phyloP scores from a whole-genome alignment of 2,113 vertebrate species.

The Ivindomyrus marchei region DNA sequence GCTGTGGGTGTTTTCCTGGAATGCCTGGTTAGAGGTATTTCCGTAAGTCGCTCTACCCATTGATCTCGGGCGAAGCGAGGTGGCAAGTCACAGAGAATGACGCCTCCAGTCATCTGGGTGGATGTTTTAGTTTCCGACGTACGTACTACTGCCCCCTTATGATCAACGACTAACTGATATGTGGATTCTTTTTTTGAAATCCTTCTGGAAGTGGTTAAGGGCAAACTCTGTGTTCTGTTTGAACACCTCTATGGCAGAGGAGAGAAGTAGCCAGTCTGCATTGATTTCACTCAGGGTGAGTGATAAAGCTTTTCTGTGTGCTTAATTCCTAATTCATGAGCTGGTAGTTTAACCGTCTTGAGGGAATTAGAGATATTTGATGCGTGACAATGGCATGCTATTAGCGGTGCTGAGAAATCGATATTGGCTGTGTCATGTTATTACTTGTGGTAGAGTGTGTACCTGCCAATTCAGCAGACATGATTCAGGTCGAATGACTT shows the following conservation, averaged over 20 bases:
- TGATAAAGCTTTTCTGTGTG: background rate
- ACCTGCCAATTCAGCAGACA: background rate
- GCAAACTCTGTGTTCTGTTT: background rate
- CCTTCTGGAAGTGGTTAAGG: background rate
- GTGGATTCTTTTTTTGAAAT: background rate
- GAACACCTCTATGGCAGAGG: background rate
- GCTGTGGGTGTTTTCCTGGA: background rate
- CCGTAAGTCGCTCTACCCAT: background rate
- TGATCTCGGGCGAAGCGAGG: background rate
- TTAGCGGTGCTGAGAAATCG: background rate
- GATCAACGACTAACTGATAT: background rate
- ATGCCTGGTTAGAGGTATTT: conserved; percentile 1
- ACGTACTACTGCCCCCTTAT: background rate
- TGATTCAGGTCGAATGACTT: background rate
- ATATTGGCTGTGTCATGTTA: background rate
- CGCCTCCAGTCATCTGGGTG: background rate
- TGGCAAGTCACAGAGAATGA: background rate
- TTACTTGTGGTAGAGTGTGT: background rate
- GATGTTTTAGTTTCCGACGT: background rate
- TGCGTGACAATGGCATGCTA: background rate
- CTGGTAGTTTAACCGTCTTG: background rate
- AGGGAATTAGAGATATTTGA: background rate
- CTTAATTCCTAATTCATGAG: conserved; percentile 2
- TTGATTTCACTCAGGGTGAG: conserved; percentile 1
- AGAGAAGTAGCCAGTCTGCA: background rate